These are phyloP conservation scores for Odontocolon sp. DNA, from an alignment of 2,888 invertebrate genomes.

Conservation along the genomic window DNA sequence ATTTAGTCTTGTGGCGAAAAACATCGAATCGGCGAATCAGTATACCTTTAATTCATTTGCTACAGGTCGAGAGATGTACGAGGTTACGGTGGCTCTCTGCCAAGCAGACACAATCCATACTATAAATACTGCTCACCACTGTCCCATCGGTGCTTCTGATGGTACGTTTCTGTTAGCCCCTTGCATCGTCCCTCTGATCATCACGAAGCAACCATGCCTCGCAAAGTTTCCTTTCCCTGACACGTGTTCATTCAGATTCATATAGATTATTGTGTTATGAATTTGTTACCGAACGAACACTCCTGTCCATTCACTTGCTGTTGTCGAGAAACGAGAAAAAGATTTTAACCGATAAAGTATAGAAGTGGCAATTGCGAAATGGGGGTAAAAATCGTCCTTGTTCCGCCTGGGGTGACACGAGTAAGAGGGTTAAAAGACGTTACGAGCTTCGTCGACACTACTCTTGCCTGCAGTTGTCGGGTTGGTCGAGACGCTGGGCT, in stretches of 20 bases:
- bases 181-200: neutral
- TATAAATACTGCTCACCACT: constrained; percentile 75
- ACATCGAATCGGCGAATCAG: neutral
- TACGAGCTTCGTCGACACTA: constrained; percentile 12
- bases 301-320: neutral
- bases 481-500: constrained; percentile 32
- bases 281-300: too few relatives aligned
- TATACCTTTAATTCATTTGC: constrained; percentile 62
- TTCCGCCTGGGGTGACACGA: constrained; percentile 49
- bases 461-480: constrained; percentile 35
- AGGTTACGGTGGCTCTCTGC: constrained; percentile 70
- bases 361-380: constrained; percentile 17
- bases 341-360: constrained; percentile 29
- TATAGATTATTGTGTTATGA: too few relatives aligned
- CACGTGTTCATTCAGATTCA: too few relatives aligned
- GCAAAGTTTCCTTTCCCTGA: too few relatives aligned
- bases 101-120: constrained; percentile 79
- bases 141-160: constrained; percentile 62
- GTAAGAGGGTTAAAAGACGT: constrained; percentile 43
- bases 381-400: constrained; percentile 40
- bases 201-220: too few relatives aligned
- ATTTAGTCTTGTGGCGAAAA: neutral
- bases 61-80: constrained; percentile 57
- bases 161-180: constrained; percentile 28
- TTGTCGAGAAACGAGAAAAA: constrained; percentile 7